Percentiles rank a stretch among this genome's conserved stretches.
Evolutionary conservation across 2,888 invertebrate genomes (phyloP).

Genomic region (Drosophila antonietae): DNA sequence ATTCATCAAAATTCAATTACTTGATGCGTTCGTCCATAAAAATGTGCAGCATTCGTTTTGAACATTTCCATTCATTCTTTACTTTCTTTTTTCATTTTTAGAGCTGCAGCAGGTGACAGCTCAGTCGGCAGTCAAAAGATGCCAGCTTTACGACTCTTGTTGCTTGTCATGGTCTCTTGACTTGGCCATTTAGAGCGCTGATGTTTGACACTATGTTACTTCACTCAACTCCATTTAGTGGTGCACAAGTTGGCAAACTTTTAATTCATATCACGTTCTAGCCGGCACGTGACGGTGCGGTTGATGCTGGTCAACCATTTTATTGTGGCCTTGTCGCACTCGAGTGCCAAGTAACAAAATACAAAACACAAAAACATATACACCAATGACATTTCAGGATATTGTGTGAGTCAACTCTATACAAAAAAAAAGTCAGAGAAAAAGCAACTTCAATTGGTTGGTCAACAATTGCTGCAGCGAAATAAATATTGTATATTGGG

Average conservation of each 20-base stretch:
- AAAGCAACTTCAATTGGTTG: not conserved
- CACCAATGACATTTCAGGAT: constrained; percentile 7
- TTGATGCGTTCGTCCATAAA: constrained; percentile 34
- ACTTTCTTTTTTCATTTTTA: not conserved
- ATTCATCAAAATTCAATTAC: constrained; percentile 75
- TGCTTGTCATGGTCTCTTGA: constrained; percentile 9
- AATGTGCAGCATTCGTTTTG: constrained; percentile 38
- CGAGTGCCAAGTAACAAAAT: constrained; percentile 41
- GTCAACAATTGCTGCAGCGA: not conserved
- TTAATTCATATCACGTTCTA: constrained; percentile 39
- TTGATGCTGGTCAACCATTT: constrained; percentile 34
- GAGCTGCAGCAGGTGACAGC: constrained; percentile 42
- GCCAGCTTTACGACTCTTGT: constrained; percentile 37
- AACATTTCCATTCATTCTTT: not conserved
- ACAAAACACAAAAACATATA: constrained; percentile 8
- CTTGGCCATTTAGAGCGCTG: constrained; percentile 30
- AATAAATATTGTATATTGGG: no score
- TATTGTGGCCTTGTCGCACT: constrained; percentile 21
- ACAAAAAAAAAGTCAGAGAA: not conserved
- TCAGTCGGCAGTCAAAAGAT: constrained; percentile 9
- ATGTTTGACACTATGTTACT: constrained; percentile 26
- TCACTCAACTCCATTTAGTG: constrained; percentile 19
- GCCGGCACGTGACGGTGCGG: constrained; percentile 52
- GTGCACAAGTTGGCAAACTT: constrained; percentile 23
- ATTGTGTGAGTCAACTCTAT: constrained; percentile 9